Base-by-base conservation (phyloP, 2,797 vertebrate species). In the Anguilla anguilla region DNA sequence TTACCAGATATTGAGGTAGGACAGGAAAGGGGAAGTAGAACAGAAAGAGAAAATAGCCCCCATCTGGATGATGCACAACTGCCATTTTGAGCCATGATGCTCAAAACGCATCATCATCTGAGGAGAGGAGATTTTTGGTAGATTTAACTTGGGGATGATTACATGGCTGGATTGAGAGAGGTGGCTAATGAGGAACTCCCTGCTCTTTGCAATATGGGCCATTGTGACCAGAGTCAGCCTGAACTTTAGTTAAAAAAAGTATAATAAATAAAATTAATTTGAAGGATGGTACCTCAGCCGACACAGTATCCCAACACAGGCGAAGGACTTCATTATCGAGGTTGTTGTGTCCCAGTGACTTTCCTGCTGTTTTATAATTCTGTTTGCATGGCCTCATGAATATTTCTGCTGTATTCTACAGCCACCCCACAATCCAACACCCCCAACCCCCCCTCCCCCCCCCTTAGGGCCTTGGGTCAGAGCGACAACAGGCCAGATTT, bases 341-440 rank as follows among this genome's bases (percentile, higher is more conserved):
- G 35, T 46, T 6, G 74, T 39, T 19, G 74, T 43, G 74, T 46
- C 39, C 19, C 15, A 43, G 74, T 79, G 74, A 43, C 39, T 43
- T 55, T 72, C 89, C 88, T 31, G 35, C 82, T 39, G 89, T 77
- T 83, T 51, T 91, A 86, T 85, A 89, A 91, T 90, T 89, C 91
- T 90, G 90, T 91, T 92, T 83, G 90, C 94, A 91, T 90, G 90
- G 90, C 92, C 90, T 91, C 90, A 92, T 94, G 93, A 94, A 94
- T 94, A 94, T 94, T 94, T 90, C 87, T 39, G 82, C 55, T 90
- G 89, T 90, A 92, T 81, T 83, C 53, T 3, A 53, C 31, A 39
- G 28, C 35, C 15, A 7, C 15, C 22, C 28, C 25, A 4, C 6
- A 15, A 17, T 6, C 49, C 53, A 39, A 15, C 77, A 39, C 13